These are phyloP conservation scores for Polyodon spathula DNA, from an alignment of 2,113 vertebrate species.

Conservation along the genomic window DNA sequence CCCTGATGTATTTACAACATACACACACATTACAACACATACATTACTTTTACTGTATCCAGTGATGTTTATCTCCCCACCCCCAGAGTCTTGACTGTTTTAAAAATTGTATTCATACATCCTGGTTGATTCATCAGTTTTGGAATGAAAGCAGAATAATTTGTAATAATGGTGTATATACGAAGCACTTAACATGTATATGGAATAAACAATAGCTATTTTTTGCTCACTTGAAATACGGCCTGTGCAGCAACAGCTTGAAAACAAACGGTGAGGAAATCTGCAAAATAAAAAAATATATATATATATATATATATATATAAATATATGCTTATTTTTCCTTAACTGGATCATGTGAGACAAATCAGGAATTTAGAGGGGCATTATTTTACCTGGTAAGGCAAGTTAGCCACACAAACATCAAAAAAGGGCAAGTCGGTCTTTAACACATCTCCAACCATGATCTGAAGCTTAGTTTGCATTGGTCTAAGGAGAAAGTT, in stretches of 20 bases:
- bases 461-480: conserved; percentile 85
- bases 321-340: too few species aligned
- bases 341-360: too few species aligned
- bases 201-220: neutral
- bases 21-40: too few species aligned
- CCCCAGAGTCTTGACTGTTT: too few species aligned
- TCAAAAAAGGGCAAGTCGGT: conserved; percentile 92
- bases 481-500: conserved; percentile 41
- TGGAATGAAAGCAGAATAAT: too few species aligned
- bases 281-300: conserved; percentile 43
- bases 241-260: conserved; percentile 87
- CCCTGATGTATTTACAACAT: too few species aligned
- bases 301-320: neutral
- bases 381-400: conserved; percentile 92
- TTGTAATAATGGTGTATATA: too few species aligned
- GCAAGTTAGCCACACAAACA: conserved; percentile 89
- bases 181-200: neutral
- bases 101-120: too few species aligned
- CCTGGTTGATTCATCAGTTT: too few species aligned
- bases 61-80: too few species aligned
- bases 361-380: too few species aligned
- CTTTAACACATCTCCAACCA: conserved; percentile 83
- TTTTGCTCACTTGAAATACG: conserved; percentile 85
- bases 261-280: conserved; percentile 98
- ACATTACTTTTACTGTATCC: too few species aligned